Evolutionary conservation across 2,888 invertebrate species (phyloP).

Genomic region (Hypomecis atomaria): DNA sequence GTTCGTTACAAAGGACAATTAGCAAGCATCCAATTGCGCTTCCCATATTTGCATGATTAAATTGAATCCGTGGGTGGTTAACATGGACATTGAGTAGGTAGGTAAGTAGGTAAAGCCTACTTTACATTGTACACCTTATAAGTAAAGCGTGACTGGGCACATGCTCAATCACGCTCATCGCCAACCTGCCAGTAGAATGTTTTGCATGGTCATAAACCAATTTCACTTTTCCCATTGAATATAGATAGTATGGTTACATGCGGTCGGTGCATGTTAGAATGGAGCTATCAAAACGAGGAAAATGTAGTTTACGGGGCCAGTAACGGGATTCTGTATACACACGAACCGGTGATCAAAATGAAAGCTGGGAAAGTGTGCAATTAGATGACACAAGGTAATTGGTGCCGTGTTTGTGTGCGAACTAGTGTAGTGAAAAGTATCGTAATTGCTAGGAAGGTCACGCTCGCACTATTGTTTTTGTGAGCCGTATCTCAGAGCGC

Average conservation of each 20-base stretch:
- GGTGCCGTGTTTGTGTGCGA: slow-evolving; percentile 46
- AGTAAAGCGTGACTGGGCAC: slow-evolving; percentile 15
- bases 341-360: slow-evolving; percentile 69
- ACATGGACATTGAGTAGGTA: slow-evolving; percentile 27
- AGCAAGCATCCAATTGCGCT: slow-evolving; percentile 22
- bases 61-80: slow-evolving; percentile 25
- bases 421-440: slow-evolving; percentile 32
- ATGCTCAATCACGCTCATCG: slow-evolving; percentile 23
- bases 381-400: slow-evolving; percentile 62
- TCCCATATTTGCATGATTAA: slow-evolving; percentile 25
- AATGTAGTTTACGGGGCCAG: slow-evolving; percentile 71
- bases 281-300: slow-evolving; percentile 57
- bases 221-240: slow-evolving; percentile 42
- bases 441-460: slow-evolving; percentile 45
- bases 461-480: slow-evolving; percentile 47
- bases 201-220: slow-evolving; percentile 45
- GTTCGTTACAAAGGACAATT: slow-evolving; percentile 32
- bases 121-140: slow-evolving; percentile 11
- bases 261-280: slow-evolving; percentile 41
- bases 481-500: slow-evolving; percentile 48
- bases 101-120: slow-evolving; percentile 23
- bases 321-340: slow-evolving; percentile 72
- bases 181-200: slow-evolving; percentile 34
- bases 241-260: slow-evolving; percentile 35
- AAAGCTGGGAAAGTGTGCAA: slow-evolving; percentile 80